Base-by-base conservation (phyloP, 1,140 invertebrate species). In the Diprion similis region DNA sequence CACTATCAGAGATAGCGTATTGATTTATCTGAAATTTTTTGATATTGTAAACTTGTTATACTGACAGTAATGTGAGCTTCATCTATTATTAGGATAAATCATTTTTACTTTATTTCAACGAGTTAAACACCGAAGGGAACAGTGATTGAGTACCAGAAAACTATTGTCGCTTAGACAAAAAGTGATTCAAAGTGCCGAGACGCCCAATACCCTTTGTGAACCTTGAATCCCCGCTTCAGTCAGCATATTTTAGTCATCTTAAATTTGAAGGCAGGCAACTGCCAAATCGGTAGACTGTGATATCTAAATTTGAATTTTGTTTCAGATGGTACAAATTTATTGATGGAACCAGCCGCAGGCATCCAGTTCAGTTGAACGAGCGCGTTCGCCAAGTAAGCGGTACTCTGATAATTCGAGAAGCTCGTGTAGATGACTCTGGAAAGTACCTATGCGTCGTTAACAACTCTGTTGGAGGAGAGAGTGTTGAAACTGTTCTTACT, bases 241-340 rank as follows among this genome's bases (percentile, higher is more conserved):
- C 51, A 37, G 24, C 24, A 8, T 17, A 59, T 59, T 59, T 17
- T 59, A 59, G 51, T 59, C 11, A 17, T 59, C 51, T 15, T 59
- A 59, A 15, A 59, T 59, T 59, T 59, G 51, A 59, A 59, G 51
- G 51, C 51, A 59, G 51, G 65, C 18, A 72, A n/a, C 18, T 24
- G 46, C 24, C 65, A 72, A 11, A 69, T 45, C 68, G 17, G 24
- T 71, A 64, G 46, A 71, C 46, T 13, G 24, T 8, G 47, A 72
- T 64, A 37, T 72, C 51, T 59, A 13, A 59, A 59, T 17, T 15
- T 59, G 51, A 17, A 59, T 82, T 83, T 89, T 89, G 87, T 92
- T 93, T 46, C 92, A 97, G 96, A 91, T 97, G 95, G 96, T 97
- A 95, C 89, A 97, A 97, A 84, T 97, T 97, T 85, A 93, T 95